Evolutionary conservation across 2,888 invertebrate species (phyloP), one percentile per base, ranked within the genome.

Genomic region (Bombylius major): DNA sequence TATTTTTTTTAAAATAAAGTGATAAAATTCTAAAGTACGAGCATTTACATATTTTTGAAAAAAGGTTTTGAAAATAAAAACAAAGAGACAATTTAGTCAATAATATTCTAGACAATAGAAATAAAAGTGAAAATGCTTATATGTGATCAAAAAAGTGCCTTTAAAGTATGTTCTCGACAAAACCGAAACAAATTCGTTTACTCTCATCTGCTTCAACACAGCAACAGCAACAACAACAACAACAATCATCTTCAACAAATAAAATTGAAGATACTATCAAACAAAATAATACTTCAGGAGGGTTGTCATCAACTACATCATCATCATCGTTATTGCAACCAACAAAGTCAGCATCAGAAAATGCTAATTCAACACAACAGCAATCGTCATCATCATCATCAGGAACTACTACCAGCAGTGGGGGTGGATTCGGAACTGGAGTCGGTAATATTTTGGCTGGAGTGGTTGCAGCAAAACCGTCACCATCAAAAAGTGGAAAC

Each of bases 131-230:
- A 53, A 54, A 57, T 57, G 56, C 50, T 48, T 47, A 57, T 53
- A 51, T 51, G 56, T 51, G 51, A 54, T 53, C 39, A 47, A 33
- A 14, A 13, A 56, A 56, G 56, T 56, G 56, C 53, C 54, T 54
- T 54, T 33, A 36, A 51, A 56, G 34, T 47, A 57, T 57, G 57
- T 57, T 57, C 46, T 57, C 57, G 47, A 48, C 57, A 55, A 57
- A 55, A 57, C 48, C 57, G 31, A 57, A 57, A 54, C 57, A 57
- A 57, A 57, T 55, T 14, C 54, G 54, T 47, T 51, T 55, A n/a
- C 48, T 57, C 33, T 47, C 51, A 39, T 48, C 56, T n/a, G 34
- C 56, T 13, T 46, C 53, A 13, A 13, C 45, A 31, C 47, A 52
- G 49, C 33, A 49, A 39, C 44, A 50, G 4, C 50, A 47, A 33